Conservation (phyloP, 2,888 invertebrate species). For the Drosophila leonis region DNA sequence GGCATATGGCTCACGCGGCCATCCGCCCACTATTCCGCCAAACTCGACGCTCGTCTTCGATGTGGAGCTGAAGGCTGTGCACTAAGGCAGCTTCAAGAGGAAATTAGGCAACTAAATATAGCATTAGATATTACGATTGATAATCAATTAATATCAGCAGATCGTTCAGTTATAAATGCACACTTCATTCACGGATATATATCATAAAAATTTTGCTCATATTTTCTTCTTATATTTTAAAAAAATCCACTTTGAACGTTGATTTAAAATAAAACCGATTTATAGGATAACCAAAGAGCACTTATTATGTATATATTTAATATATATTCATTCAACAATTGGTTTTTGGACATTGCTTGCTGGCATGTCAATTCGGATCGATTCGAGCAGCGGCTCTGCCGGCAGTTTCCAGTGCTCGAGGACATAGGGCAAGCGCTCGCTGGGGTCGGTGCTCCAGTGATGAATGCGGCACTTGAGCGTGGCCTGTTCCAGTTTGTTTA, state of each 20-base stretch:
- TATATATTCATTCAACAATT: constrained; percentile 13
- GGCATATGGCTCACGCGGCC: constrained; percentile 92
- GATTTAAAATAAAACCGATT: constrained; percentile 55
- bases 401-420: constrained; percentile 80
- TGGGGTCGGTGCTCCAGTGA: constrained; percentile 90
- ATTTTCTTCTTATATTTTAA: constrained; percentile 14
- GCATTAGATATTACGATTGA: constrained; percentile 21
- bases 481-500: constrained; percentile 89
- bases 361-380: constrained; percentile 1
- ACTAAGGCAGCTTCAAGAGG: constrained; percentile 56
- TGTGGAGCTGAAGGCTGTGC: constrained; percentile 93
- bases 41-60: constrained; percentile 95
- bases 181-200: not conserved
- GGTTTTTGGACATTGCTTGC: not conserved
- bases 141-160: constrained; percentile 2
- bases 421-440: constrained; percentile 87
- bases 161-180: constrained; percentile 3
- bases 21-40: constrained; percentile 94
- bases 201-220: constrained; percentile 10
- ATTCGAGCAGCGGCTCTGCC: constrained; percentile 77
- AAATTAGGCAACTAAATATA: constrained; percentile 43
- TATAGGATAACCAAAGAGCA: constrained; percentile 5
- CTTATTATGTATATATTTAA: constrained; percentile 13
- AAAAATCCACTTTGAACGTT: constrained; percentile 34
- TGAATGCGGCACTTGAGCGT: constrained; percentile 91